Evolutionary conservation across 1,140 invertebrate genomes (phyloP).

Genomic region (Copidosoma floridanum): DNA sequence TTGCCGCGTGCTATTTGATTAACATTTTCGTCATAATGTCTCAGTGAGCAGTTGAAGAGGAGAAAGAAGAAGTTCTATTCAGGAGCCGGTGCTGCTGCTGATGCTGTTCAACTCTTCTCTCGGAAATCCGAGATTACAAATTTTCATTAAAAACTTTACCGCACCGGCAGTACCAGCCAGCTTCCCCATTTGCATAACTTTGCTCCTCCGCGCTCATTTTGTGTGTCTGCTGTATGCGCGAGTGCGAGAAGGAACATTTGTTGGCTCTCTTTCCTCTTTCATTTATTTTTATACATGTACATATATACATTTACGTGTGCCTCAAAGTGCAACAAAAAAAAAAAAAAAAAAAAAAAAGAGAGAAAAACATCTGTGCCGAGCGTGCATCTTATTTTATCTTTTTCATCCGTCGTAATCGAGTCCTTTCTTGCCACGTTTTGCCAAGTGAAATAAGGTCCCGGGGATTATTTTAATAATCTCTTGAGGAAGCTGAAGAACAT

Average conservation of each 20-base stretch:
- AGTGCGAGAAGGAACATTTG: background rate
- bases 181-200: slow-evolving; percentile 40
- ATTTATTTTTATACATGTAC: no score
- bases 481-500: no score
- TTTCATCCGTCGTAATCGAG: no score
- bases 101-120: slow-evolving; percentile 12
- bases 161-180: no score
- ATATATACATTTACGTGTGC: slow-evolving; percentile 1
- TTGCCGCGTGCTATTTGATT: slow-evolving; percentile 34
- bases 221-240: slow-evolving; percentile 8
- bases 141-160: slow-evolving; percentile 52
- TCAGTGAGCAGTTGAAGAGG: background rate
- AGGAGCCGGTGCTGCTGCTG: no score
- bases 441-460: no score
- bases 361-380: no score
- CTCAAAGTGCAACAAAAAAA: no score
- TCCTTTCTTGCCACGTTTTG: no score
- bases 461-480: no score
- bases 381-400: no score
- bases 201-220: slow-evolving; percentile 12
- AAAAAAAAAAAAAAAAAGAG: no score
- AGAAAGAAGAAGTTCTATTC: background rate
- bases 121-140: slow-evolving; percentile 43
- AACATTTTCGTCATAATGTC: slow-evolving; percentile 41
- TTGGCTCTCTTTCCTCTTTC: slow-evolving; percentile 5